Percentiles rank a stretch among this genome's conserved stretches.
Conservation (phyloP, 1,140 invertebrate genomes). For the Popillia japonica region DNA sequence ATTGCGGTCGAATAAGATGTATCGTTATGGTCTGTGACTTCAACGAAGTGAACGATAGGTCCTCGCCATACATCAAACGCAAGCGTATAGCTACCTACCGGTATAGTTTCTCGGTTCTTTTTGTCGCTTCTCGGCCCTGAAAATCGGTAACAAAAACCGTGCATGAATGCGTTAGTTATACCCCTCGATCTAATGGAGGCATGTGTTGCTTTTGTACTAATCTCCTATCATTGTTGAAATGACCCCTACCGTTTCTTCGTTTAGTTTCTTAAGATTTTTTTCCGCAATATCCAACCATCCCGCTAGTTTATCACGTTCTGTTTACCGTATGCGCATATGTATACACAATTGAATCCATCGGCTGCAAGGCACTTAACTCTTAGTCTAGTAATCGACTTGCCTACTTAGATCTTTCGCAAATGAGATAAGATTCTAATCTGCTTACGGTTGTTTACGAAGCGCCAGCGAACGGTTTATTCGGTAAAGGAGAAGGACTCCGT, state of each 20-base stretch:
- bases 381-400: background rate
- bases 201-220: slow-evolving; percentile 46
- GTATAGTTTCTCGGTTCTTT: slow-evolving; percentile 41
- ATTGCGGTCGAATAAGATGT: slow-evolving; percentile 50
- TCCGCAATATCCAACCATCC: background rate
- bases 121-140: slow-evolving; percentile 43
- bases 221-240: slow-evolving; percentile 36
- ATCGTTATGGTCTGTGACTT: slow-evolving; percentile 53
- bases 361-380: background rate
- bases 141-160: slow-evolving; percentile 51
- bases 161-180: slow-evolving; percentile 55
- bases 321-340: background rate
- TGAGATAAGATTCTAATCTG: slow-evolving; percentile 31
- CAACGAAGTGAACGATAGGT: slow-evolving; percentile 22
- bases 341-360: background rate
- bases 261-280: slow-evolving; percentile 29
- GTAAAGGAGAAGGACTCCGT: background rate
- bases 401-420: slow-evolving; percentile 5
- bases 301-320: slow-evolving; percentile 18
- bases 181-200: slow-evolving; percentile 47
- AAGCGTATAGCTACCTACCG: slow-evolving; percentile 3
- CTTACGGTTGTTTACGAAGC: slow-evolving; percentile 29
- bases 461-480: slow-evolving; percentile 5
- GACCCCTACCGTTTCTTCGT: slow-evolving; percentile 29
- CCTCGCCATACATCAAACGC: slow-evolving; percentile 23